Evolutionary conservation across 2,113 vertebrate species (phyloP), one percentile per base, ranked within the genome.

Genomic region (Ochotona princeps): DNA sequence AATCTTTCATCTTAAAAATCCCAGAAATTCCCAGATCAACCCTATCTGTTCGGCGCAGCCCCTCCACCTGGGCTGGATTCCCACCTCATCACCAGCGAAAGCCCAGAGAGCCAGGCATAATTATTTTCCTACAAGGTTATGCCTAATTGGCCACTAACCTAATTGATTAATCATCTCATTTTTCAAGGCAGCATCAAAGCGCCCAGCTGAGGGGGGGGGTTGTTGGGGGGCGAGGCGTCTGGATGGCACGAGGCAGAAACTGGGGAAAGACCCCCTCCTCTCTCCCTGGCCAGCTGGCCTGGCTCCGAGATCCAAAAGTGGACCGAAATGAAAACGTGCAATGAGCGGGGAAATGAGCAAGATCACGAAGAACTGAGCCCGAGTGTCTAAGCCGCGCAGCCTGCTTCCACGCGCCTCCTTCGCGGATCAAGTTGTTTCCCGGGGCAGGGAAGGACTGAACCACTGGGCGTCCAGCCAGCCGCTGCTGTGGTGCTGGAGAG

Each of bases 111-210:
- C 87, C 75, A 28, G 8, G 78, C 90, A 35, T 95, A 96, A 96
- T 97, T 96, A 96, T 98, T 97, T 97, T 97, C 74, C 96, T 96
- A 94, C 97, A 96, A 95, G 96, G 96, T 97, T 97, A 94, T 90
- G 97, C 95, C 96, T 97, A 98, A 98, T 97, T 98, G 94, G 92
- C 94, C 98, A 97, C 97, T 95, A 96, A 97, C 97, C 97, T 97
- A 92, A 95, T 97, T 84, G 97, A 98, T 98, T 96, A 96, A 97
- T 97, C 96, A 96, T 66, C 96, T 91, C 17, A 91, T 96, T 26
- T 91, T 95, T 91, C 57, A 93, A 94, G 91, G 51, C 96, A 96
- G 80, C 89, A 28, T 75, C 80, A 65, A 87, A 95, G 74, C 87
- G 90, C 88, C 96, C 95, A 81, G 90, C 94, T 74, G 91, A 89